Base-by-base conservation (phyloP, 2,113 vertebrate species). In the Hystrix brachyura region DNA sequence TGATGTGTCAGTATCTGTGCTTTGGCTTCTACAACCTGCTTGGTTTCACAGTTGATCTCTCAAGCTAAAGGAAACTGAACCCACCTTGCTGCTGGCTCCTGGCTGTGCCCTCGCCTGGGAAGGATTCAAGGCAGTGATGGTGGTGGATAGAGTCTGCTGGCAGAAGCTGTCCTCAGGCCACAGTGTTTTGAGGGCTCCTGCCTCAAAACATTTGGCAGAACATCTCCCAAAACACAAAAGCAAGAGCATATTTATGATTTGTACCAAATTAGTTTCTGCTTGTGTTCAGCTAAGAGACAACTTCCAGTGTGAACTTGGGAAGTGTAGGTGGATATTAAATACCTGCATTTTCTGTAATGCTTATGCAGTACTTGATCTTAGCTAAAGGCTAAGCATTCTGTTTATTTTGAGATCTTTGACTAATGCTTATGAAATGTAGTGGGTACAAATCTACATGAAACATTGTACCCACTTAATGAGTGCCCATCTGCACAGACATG, bases 31-130 rank as follows among this genome's bases (percentile, higher is more conserved):
- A 72, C 88, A 90, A 53, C 60, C 43, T 89, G 57, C 32, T 78
- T 69, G 81, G 88, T 87, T 86, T 96, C n/a, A 86, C 82, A 94
- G 85, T 95, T 89, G 55, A 53, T 71, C 81, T 81, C 51, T 51
- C 74, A 32, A 48, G 46, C 14, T 95, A n/a, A 25, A 46, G 64
- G 80, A 83, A 59, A 18, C 82, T 46, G 29, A 53, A 12, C 6
- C 64, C 69, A 15, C 23, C 12, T 60, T 14, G 48, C 6, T 51
- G 9, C 69, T 53, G 0, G 46, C 23, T 86, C n/a, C 11, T 23
- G 5, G 3, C 57, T 7, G 3, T 55, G 15, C 27, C 21, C 51
- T 65, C 18, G n/a, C 51, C 32, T 43, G 51, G 21, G 57, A 65
- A 57, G 65, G 9, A 11, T 87, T 59, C 48, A n/a, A 55, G 62